phyloP scores from a whole-genome alignment of 2,888 invertebrate species.

The Cryptocephalus primarius region DNA sequence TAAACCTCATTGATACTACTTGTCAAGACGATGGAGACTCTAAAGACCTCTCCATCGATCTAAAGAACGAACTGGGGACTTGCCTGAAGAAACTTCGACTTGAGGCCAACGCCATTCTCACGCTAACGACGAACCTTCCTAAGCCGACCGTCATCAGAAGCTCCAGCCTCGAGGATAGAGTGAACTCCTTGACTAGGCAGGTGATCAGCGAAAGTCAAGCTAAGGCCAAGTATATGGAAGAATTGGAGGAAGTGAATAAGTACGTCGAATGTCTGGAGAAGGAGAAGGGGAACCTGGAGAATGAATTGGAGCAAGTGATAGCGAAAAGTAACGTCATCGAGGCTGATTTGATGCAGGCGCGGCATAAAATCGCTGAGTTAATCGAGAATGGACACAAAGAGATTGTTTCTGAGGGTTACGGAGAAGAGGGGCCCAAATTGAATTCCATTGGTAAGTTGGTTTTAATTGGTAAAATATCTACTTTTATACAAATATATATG shows the following conservation, averaged over 20 bases:
- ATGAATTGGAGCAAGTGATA: conserved; percentile 49
- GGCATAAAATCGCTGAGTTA: conserved; percentile 37
- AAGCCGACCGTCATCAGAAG: conserved; percentile 6
- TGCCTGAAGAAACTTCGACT: conserved; percentile 55
- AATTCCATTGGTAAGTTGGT: conserved; percentile 18
- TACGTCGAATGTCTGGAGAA: conserved; percentile 38
- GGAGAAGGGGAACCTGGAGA: conserved; percentile 42
- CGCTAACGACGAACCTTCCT: conserved; percentile 36
- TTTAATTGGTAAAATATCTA: neutral
- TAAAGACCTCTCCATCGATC: conserved; percentile 37
- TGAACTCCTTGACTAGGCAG: conserved; percentile 24
- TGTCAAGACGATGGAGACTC: conserved; percentile 45
- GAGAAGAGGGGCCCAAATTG: conserved; percentile 31
- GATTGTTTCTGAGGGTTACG: conserved; percentile 44
- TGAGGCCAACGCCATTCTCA: conserved; percentile 61
- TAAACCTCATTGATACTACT: conserved; percentile 50
- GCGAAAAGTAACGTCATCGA: conserved; percentile 48
- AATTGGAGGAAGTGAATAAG: conserved; percentile 33
- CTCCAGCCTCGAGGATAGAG: conserved; percentile 19
- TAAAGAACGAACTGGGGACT: conserved; percentile 54
- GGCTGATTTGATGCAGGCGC: conserved; percentile 36
- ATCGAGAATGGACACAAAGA: conserved; percentile 40
- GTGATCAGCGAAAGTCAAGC: conserved; percentile 27
- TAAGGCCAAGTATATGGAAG: conserved; percentile 36
- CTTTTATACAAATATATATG: too few species aligned